A percentile compares a stretch with the other conserved stretches of the same genome.
These are phyloP conservation scores for Phyllostomus discolor DNA, from an alignment of 2,113 vertebrate species.

Conservation along the genomic window DNA sequence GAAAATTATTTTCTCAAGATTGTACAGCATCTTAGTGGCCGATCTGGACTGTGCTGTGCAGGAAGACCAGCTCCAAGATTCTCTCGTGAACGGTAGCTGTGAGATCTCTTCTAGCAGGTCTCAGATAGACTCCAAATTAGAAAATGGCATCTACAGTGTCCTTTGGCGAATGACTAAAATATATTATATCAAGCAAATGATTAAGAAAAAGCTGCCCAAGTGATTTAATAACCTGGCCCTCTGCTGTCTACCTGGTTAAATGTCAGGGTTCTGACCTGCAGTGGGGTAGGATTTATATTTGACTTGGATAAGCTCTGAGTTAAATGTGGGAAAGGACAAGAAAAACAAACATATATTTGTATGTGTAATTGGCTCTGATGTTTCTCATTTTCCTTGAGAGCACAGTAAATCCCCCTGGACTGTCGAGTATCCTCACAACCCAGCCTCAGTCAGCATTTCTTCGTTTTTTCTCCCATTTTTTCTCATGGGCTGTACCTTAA, in stretches of 20 bases:
- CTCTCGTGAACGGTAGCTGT: background rate
- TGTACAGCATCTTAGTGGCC: background rate
- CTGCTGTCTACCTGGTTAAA: background rate
- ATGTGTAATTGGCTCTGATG: background rate
- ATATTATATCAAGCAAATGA: background rate
- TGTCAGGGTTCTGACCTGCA: background rate
- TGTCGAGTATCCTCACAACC: accelerated
- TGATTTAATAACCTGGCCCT: background rate
- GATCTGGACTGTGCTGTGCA: background rate
- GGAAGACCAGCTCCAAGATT: background rate
- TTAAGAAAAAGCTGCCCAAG: background rate
- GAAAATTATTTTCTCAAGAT: background rate
- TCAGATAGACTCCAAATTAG: background rate
- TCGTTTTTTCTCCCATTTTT: background rate
- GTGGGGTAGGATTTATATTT: background rate
- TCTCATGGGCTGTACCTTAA: background rate
- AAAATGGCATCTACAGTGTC: background rate
- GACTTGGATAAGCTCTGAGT: background rate
- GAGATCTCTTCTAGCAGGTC: background rate
- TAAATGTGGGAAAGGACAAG: background rate
- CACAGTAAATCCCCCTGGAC: too few species aligned
- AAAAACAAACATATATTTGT: background rate
- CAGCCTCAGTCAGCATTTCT: background rate
- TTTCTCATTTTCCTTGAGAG: background rate
- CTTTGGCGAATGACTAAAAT: background rate